Evolutionary conservation across 1,140 invertebrate genomes (phyloP).

Genomic region (Philotrypesis tridentata): DNA sequence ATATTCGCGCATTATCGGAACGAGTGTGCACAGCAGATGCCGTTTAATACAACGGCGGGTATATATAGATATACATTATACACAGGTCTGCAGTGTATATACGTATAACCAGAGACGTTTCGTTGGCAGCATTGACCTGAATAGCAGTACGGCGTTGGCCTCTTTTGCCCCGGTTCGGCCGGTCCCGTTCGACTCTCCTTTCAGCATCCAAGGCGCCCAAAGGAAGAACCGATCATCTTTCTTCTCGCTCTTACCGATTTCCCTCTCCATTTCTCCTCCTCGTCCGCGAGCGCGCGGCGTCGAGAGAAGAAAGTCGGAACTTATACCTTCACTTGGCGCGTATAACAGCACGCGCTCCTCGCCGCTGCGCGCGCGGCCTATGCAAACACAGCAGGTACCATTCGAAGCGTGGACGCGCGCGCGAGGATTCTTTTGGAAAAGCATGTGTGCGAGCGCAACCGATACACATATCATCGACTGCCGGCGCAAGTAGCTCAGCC

Average conservation of each 20-base stretch:
- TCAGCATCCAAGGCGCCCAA: conserved; percentile 29
- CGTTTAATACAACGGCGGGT: background rate
- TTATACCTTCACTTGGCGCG: conserved; percentile 23
- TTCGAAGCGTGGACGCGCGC: background rate
- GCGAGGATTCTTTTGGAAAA: background rate
- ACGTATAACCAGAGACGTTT: background rate
- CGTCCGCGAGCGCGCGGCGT: background rate
- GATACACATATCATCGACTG: too few relatives aligned
- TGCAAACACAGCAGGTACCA: conserved; percentile 5
- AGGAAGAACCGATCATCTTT: background rate
- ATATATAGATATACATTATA: too few relatives aligned
- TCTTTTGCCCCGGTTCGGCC: conserved; percentile 30
- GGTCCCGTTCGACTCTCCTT: conserved; percentile 46
- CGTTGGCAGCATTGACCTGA: conserved; percentile 27
- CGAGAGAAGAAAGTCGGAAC: conserved; percentile 41
- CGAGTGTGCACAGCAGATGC: conserved; percentile 22
- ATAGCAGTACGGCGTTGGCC: conserved; percentile 20
- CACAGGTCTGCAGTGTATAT: too few relatives aligned
- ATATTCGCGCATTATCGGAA: too few relatives aligned
- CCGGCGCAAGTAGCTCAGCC: background rate
- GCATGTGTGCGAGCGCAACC: too few relatives aligned
- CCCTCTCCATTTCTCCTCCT: background rate
- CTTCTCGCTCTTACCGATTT: background rate
- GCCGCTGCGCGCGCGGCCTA: background rate
- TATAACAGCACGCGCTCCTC: background rate